Conservation (phyloP, 2,888 invertebrate genomes). For the Drosophila kuntzei region DNA sequence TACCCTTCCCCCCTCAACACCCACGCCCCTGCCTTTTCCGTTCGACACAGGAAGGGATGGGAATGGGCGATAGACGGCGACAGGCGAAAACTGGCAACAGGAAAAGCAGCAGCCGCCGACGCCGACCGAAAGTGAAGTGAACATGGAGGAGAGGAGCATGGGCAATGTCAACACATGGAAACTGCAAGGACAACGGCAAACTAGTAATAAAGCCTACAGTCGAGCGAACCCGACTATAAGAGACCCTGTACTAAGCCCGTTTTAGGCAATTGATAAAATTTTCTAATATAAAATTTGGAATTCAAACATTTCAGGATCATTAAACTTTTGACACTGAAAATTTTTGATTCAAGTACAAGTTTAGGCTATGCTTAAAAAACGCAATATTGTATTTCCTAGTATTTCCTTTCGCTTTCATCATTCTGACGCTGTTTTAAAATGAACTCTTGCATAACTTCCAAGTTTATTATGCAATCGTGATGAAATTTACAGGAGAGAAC, state of each 20-base stretch:
- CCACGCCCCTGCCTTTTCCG: slow-evolving; percentile 3
- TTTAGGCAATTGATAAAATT: not conserved
- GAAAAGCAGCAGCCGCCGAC: slow-evolving; percentile 34
- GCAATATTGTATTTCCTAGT: too few species aligned
- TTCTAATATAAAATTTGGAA: not conserved
- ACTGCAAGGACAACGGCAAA: slow-evolving; percentile 71
- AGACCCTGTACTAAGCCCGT: not conserved
- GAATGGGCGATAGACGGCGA: slow-evolving; percentile 34
- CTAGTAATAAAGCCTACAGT: not conserved
- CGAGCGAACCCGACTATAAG: not conserved
- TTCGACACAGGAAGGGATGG: slow-evolving; percentile 16
- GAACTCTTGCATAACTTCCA: not conserved
- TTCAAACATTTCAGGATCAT: too few species aligned
- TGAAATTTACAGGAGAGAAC: not conserved
- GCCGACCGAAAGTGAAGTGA: slow-evolving; percentile 48
- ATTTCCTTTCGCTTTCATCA: too few species aligned
- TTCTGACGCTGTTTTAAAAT: too few species aligned
- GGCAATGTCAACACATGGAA: slow-evolving; percentile 77
- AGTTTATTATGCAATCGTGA: not conserved
- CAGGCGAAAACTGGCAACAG: slow-evolving; percentile 39
- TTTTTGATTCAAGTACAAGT: too few species aligned
- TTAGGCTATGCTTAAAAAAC: too few species aligned
- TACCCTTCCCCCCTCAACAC: not conserved
- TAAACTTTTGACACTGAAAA: too few species aligned
- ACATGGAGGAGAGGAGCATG: slow-evolving; percentile 16